These are phyloP conservation scores for Lagodon rhomboides DNA, from an alignment of 2,797 vertebrate genomes.

Conservation along the genomic window DNA sequence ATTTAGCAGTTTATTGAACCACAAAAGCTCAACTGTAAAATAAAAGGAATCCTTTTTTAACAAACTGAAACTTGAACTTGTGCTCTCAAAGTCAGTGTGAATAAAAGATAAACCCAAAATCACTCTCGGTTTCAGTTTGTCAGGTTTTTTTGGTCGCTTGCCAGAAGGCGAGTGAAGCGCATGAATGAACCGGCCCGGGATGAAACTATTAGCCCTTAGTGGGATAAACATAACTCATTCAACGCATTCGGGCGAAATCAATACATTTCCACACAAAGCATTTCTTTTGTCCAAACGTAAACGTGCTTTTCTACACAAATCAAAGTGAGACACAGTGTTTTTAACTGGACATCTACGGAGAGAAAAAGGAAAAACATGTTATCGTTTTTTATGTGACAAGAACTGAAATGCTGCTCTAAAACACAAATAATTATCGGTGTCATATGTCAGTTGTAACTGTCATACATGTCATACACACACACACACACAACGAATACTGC, in stretches of 20 bases:
- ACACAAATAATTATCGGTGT: background rate
- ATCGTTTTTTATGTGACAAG: background rate
- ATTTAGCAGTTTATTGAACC: slow-evolving; percentile 34
- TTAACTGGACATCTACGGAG: slow-evolving; percentile 11
- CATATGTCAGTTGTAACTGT: slow-evolving; percentile 30
- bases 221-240: slow-evolving; percentile 41
- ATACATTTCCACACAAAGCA: background rate
- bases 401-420: slow-evolving; percentile 22
- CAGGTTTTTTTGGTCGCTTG: slow-evolving; percentile 21
- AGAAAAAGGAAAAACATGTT: background rate
- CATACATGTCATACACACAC: slow-evolving; percentile 3
- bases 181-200: slow-evolving; percentile 18
- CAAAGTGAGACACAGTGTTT: slow-evolving; percentile 6
- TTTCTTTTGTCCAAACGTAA: slow-evolving; percentile 7
- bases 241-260: slow-evolving; percentile 24
- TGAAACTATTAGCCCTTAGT: slow-evolving; percentile 43
- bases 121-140: slow-evolving; percentile 3
- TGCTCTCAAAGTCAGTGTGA: slow-evolving; percentile 31
- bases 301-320: slow-evolving; percentile 28
- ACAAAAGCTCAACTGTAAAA: slow-evolving; percentile 16
- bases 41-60: background rate
- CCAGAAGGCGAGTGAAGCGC: slow-evolving; percentile 30
- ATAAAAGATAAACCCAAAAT: slow-evolving; percentile 14
- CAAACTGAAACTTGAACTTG: slow-evolving; percentile 30
- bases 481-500: slow-evolving; percentile 66